Percentiles rank a stretch among this genome's conserved stretches.
Evolutionary conservation across 2,113 vertebrate genomes (phyloP).

Genomic region (Noturus placidus): DNA sequence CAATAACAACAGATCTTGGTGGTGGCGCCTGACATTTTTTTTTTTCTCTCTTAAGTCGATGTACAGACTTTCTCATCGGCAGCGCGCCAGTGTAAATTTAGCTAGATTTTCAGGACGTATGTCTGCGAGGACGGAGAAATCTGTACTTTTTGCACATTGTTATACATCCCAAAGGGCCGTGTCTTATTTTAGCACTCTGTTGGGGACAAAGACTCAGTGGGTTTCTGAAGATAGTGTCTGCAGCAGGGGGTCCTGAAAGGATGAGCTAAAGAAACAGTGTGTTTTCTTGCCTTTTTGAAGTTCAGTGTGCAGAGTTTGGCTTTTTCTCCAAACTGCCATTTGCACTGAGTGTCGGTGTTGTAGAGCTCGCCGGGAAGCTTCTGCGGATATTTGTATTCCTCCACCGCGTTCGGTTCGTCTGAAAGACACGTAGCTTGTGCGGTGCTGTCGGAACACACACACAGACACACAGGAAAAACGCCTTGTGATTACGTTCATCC

Average conservation of each 20-base stretch:
- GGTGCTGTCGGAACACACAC: constrained; percentile 67
- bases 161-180: neutral
- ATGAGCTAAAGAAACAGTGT: neutral
- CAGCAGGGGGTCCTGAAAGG: neutral
- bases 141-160: constrained; percentile 13
- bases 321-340: constrained; percentile 91
- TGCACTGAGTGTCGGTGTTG: constrained; percentile 87
- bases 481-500: neutral
- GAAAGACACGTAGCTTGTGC: constrained; percentile 83
- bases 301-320: constrained; percentile 87
- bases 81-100: constrained; percentile 66
- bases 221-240: neutral
- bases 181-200: constrained; percentile 19
- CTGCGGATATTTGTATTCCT: constrained; percentile 83
- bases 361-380: constrained; percentile 86
- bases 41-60: neutral
- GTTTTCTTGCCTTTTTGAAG: constrained; percentile 81
- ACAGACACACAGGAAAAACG: neutral
- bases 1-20: neutral
- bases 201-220: constrained; percentile 8
- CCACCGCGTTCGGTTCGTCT: constrained; percentile 78
- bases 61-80: constrained; percentile 69
- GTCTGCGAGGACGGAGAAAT: constrained; percentile 37
- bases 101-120: constrained; percentile 50
- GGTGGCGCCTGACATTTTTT: neutral